These are phyloP conservation scores for Cyphomyrus discorhynchus DNA, from an alignment of 2,113 vertebrate species.

Conservation along the genomic window DNA sequence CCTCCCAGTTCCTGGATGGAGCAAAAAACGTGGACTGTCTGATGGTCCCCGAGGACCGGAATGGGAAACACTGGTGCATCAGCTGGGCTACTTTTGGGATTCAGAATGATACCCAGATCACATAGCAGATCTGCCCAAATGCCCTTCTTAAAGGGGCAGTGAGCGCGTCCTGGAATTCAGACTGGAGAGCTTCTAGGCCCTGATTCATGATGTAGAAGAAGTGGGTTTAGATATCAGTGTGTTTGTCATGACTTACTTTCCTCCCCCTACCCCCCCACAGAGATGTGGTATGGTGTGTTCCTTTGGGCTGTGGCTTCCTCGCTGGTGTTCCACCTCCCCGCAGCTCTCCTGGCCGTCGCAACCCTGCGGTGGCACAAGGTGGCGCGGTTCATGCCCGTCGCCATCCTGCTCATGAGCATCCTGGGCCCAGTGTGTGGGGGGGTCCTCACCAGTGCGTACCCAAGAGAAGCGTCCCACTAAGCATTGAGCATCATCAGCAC, in stretches of 20 bases:
- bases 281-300: constrained; percentile 98
- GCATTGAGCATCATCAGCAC: not conserved
- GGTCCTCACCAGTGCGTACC: constrained; percentile 84
- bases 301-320: constrained; percentile 90
- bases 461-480: not conserved
- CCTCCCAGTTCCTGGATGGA: not conserved
- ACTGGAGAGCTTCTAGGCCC: not conserved
- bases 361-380: constrained; percentile 87
- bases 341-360: constrained; percentile 77
- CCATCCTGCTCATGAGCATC: constrained; percentile 88
- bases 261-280: constrained; percentile 46
- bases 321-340: constrained; percentile 82
- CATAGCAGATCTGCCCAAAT: not conserved
- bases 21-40: not conserved
- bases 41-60: not conserved
- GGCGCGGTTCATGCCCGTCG: constrained; percentile 83
- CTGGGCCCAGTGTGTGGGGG: constrained; percentile 85
- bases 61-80: not conserved
- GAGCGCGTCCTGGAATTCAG: not conserved
- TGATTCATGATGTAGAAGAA: not conserved
- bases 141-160: not conserved
- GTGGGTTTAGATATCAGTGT: not conserved
- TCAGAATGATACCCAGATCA: not conserved
- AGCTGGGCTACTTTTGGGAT: not conserved
- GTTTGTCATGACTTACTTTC: not conserved